Evolutionary conservation across 2,113 vertebrate species (phyloP).

Genomic region (Carassius auratus): DNA sequence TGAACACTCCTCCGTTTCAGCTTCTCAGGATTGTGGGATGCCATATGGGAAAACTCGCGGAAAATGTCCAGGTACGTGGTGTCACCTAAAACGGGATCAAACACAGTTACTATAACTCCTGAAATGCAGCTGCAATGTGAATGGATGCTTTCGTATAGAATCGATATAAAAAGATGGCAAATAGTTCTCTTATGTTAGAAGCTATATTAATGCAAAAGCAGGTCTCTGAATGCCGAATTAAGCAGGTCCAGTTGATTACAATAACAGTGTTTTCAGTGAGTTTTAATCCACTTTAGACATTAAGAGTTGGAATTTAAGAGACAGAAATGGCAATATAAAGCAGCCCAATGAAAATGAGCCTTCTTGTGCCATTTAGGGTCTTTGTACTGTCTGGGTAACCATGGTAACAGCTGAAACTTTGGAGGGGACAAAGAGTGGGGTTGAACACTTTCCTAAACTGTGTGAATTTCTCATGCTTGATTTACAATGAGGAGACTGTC

Average conservation of each 20-base stretch:
- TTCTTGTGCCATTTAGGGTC: slow-evolving; percentile 7
- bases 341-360: background rate
- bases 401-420: slow-evolving; percentile 20
- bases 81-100: slow-evolving; percentile 75
- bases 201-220: background rate
- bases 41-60: slow-evolving; percentile 89
- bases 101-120: background rate
- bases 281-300: background rate
- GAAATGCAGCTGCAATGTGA: background rate
- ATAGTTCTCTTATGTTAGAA: background rate
- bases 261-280: background rate
- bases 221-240: background rate
- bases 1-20: slow-evolving; percentile 83
- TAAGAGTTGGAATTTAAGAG: background rate
- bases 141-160: background rate
- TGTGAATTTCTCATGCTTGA: slow-evolving; percentile 43
- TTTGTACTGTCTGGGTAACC: slow-evolving; percentile 17
- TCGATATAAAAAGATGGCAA: background rate
- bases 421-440: background rate
- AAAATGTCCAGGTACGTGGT: slow-evolving; percentile 88
- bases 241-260: background rate
- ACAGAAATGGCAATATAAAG: background rate
- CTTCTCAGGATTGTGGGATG: slow-evolving; percentile 86
- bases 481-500: background rate
- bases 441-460: background rate